Evolutionary conservation across 1,140 invertebrate genomes (phyloP).

Genomic region (Aphelenchoides avenae): DNA sequence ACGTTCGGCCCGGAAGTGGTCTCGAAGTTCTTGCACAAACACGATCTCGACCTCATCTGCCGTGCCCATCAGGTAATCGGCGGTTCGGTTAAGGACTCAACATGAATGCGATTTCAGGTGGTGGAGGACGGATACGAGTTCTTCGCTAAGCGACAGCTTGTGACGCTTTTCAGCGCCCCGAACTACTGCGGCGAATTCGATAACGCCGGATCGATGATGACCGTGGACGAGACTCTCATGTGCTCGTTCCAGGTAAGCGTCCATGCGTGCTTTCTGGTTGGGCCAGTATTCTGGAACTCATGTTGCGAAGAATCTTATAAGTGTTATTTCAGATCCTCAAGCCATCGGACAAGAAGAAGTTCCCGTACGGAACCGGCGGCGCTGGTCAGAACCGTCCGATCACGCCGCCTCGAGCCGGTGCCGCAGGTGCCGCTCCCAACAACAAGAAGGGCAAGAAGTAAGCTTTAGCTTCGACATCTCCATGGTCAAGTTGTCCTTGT

Average conservation of each 20-base stretch:
- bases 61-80: conserved; percentile 61
- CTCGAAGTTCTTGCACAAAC: conserved; percentile 66
- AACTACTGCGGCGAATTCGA: conserved; percentile 99
- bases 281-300: conserved; percentile 22
- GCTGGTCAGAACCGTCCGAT: conserved; percentile 64
- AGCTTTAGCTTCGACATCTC: conserved; percentile 13
- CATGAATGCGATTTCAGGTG: conserved; percentile 69
- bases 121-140: conserved; percentile 98
- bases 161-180: conserved; percentile 88
- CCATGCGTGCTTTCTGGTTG: conserved; percentile 1
- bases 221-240: conserved; percentile 97
- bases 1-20: conserved; percentile 67
- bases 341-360: conserved; percentile 68
- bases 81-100: too few relatives aligned
- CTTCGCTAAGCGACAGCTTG: conserved; percentile 92
- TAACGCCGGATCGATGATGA: conserved; percentile 77
- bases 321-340: conserved; percentile 62
- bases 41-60: conserved; percentile 66
- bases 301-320: too few relatives aligned
- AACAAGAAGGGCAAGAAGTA: conserved; percentile 58
- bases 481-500: too few relatives aligned
- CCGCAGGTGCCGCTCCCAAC: conserved; percentile 39
- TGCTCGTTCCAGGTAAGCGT: conserved; percentile 77
- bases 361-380: conserved; percentile 64
- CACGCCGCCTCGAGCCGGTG: conserved; percentile 73